phyloP scores from a whole-genome alignment of 2,888 invertebrate genomes.

The Gortyna flavago region DNA sequence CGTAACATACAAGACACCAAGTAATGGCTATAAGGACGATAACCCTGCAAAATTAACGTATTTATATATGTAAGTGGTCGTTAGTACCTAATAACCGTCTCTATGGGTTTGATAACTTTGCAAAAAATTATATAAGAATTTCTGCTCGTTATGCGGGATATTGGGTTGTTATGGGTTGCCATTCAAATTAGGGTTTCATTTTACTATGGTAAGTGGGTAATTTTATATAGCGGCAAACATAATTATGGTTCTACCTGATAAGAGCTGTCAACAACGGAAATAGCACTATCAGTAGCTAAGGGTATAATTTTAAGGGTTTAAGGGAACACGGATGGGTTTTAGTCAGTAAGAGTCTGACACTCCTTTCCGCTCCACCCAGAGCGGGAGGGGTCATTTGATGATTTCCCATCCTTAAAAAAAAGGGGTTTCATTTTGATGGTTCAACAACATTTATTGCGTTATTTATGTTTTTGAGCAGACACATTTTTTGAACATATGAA shows the following conservation, averaged over 20 bases:
- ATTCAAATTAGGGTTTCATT: not conserved
- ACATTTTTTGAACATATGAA: too few species aligned
- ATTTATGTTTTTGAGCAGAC: too few species aligned
- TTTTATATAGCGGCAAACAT: not conserved
- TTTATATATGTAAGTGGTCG: slow-evolving; percentile 48
- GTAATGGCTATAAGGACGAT: slow-evolving; percentile 31
- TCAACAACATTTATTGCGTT: too few species aligned
- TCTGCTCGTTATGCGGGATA: slow-evolving; percentile 30
- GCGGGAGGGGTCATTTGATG: too few species aligned
- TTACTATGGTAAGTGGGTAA: not conserved
- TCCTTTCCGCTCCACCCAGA: too few species aligned
- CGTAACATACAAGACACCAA: slow-evolving; percentile 23
- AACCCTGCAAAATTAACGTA: slow-evolving; percentile 46
- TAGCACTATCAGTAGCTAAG: too few species aligned
- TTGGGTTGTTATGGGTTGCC: slow-evolving; percentile 13
- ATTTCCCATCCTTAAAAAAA: too few species aligned
- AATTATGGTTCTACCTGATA: not conserved
- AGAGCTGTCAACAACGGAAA: not conserved
- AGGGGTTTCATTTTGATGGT: too few species aligned
- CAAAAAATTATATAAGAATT: slow-evolving; percentile 44
- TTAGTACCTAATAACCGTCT: slow-evolving; percentile 25
- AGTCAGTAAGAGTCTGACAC: too few species aligned
- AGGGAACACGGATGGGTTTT: too few species aligned
- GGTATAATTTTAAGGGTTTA: too few species aligned
- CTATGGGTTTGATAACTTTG: slow-evolving; percentile 29